Percentiles rank a stretch among this genome's conserved stretches.
phyloP scores from a whole-genome alignment of 1,140 invertebrate species.

The Xylocopa sonorina region DNA sequence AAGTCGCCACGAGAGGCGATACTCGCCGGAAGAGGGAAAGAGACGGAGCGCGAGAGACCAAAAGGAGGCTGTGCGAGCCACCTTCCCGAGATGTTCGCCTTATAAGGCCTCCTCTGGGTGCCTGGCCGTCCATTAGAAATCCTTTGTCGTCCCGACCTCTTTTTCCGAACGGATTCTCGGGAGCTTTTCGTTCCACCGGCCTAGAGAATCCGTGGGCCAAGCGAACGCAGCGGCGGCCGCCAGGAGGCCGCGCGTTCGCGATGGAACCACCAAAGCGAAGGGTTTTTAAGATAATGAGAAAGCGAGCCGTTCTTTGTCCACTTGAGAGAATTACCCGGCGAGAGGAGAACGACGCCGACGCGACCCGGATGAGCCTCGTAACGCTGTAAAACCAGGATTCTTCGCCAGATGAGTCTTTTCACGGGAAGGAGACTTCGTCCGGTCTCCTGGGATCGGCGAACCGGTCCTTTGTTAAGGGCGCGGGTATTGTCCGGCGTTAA shows the following conservation, averaged over 20 bases:
- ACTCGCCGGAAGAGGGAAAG: conserved; percentile 43
- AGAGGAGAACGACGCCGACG: background rate
- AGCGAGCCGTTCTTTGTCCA: conserved; percentile 29
- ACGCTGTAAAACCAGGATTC: conserved; percentile 21
- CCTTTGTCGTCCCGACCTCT: conserved; percentile 76
- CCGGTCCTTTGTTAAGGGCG: background rate
- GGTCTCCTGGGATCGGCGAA: background rate
- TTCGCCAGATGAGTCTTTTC: conserved; percentile 39
- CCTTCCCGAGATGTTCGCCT: conserved; percentile 69
- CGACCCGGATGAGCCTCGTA: conserved; percentile 13
- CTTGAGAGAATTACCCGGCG: conserved; percentile 36
- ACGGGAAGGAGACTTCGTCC: conserved; percentile 23
- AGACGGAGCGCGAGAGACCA: conserved; percentile 36
- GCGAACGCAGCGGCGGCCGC: background rate
- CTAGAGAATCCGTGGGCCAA: conserved; percentile 31
- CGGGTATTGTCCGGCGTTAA: conserved; percentile 48
- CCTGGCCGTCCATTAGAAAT: conserved; percentile 76
- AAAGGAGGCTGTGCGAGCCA: conserved; percentile 56
- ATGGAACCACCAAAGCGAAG: background rate
- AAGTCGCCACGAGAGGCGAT: conserved; percentile 64
- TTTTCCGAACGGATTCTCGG: conserved; percentile 63
- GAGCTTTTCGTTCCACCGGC: conserved; percentile 28
- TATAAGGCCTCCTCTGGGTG: conserved; percentile 76
- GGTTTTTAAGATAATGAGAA: conserved; percentile 42
- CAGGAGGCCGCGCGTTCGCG: background rate